Evolutionary conservation across 2,888 invertebrate species (phyloP), one percentile per base, ranked within the genome.

Genomic region (Tinea pellionella): DNA sequence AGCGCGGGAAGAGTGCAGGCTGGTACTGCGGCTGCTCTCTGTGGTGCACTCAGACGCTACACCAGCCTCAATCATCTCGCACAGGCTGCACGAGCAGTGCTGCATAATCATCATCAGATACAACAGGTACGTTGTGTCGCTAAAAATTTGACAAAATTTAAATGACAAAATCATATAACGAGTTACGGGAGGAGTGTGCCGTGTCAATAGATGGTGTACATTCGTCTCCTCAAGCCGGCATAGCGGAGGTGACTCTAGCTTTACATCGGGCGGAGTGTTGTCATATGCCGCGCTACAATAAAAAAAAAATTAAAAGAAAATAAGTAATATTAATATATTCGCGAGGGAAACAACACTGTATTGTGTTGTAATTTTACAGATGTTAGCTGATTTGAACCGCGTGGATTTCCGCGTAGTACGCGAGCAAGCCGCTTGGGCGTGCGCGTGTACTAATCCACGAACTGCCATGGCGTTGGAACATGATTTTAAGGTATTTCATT

Each of bases 351-450:
- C n/a, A n/a, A n/a, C n/a, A n/a, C n/a, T n/a, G n/a, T n/a, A n/a
- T n/a, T n/a, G n/a, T n/a, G n/a, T n/a, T n/a, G n/a, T n/a, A n/a
- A n/a, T n/a, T n/a, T n/a, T 24, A 13, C 96, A 98, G 90, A 99
- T 99, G 99, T 87, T 97, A 64, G 92, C 95, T 19, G 99, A 99
- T 87, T 89, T 99, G 67, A 98, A 97, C 88, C 93, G 98, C 66
- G 98, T 99, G 47, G 99, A 99, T 87, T 98, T 99, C 87, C 94
- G 96, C 74, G 97, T 98, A 87, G 97, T 99, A 12, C 97, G 96
- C 89, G 94, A 94, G 80, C 78, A 80, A 68, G 98, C 98, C 0
- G 95, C 96, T 0, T 99, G 98, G 98, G 98, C 99, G 8, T 99
- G 98, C 77, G 95, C 97, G 69, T 99, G 98, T 83, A 96, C 96